A percentile compares a stretch with the other conserved stretches of the same genome.
Conservation (phyloP, 2,113 vertebrate genomes). For the Sturnus vulgaris region DNA sequence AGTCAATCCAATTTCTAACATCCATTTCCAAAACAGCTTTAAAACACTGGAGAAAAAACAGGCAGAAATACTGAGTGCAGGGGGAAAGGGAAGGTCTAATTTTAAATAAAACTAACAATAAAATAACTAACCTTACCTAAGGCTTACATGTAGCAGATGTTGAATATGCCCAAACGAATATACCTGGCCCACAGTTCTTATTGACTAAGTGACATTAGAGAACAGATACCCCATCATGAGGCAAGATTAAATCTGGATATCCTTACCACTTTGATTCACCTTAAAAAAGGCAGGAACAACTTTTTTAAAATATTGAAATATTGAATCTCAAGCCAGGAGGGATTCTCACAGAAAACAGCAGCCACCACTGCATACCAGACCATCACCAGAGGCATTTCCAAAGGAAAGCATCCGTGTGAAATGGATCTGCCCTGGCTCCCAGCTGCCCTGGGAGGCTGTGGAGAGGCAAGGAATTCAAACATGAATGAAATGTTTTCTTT, state of each 20-base stretch:
- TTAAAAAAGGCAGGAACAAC: background rate
- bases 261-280: background rate
- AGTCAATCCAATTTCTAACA: background rate
- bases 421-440: background rate
- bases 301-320: no score
- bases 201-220: background rate
- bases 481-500: conserved; percentile 10
- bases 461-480: background rate
- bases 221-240: background rate
- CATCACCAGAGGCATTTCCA: background rate
- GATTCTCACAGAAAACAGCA: background rate
- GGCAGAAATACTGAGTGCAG: background rate
- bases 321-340: background rate
- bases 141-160: background rate
- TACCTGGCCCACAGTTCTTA: background rate
- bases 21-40: background rate
- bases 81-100: background rate
- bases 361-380: accelerated
- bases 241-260: background rate
- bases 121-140: background rate
- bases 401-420: background rate
- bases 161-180: background rate
- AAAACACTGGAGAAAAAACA: background rate
- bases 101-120: background rate
- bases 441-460: accelerated